Percentiles rank a stretch among this genome's conserved stretches.
These are phyloP conservation scores for Lasioglossum marginatum DNA, from an alignment of 2,888 invertebrate genomes.

Conservation along the genomic window DNA sequence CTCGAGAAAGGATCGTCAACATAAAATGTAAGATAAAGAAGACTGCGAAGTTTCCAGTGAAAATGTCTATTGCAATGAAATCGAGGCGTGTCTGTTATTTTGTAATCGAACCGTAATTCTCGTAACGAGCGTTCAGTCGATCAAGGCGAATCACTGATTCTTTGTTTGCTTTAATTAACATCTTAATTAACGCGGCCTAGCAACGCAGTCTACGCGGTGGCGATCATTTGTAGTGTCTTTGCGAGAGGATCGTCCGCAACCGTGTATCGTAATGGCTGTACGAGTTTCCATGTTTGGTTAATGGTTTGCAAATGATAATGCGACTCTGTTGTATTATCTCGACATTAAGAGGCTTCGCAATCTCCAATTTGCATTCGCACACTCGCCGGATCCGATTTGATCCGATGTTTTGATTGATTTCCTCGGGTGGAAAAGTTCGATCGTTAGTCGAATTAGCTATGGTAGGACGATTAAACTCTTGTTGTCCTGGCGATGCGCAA, in stretches of 20 bases:
- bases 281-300: neutral
- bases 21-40: neutral
- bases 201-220: neutral
- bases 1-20: neutral
- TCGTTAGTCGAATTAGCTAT: neutral
- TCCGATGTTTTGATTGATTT: slow-evolving; percentile 12
- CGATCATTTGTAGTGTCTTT: neutral
- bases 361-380: neutral
- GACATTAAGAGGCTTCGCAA: neutral
- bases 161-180: slow-evolving; percentile 26
- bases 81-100: slow-evolving; percentile 1
- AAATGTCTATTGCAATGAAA: neutral
- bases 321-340: neutral
- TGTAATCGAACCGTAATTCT: slow-evolving; percentile 23
- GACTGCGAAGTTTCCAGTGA: neutral
- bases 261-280: neutral
- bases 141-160: neutral
- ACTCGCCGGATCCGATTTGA: neutral
- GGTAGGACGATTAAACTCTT: neutral
- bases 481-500: neutral
- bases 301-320: neutral
- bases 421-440: slow-evolving; percentile 1
- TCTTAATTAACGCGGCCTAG: slow-evolving; percentile 17
- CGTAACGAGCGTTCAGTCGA: slow-evolving; percentile 15
- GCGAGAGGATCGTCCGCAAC: neutral